Conservation (phyloP, 1,140 invertebrate species). For the Diuraphis noxia region DNA sequence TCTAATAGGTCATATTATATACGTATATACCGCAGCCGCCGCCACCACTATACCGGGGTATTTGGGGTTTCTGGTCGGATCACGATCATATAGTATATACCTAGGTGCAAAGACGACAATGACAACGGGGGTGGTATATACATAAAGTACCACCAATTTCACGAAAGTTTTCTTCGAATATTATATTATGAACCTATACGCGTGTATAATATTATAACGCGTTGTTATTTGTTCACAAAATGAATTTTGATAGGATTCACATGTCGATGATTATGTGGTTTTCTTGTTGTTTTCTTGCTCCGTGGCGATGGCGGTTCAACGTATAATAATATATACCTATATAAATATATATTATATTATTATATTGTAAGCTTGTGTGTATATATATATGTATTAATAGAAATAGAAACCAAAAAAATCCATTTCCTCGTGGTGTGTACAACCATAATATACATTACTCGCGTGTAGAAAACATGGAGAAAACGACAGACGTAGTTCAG, state of each 20-base stretch:
- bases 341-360: not conserved
- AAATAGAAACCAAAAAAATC: conserved; percentile 12
- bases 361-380: not conserved
- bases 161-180: conserved; percentile 37
- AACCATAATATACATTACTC: not conserved
- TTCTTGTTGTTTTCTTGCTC: conserved; percentile 32
- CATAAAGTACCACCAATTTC: not conserved
- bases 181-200: not conserved
- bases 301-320: not conserved
- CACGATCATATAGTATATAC: not conserved
- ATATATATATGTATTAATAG: no score
- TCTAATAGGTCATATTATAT: conserved; percentile 14
- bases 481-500: not conserved
- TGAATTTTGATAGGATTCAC: conserved; percentile 52
- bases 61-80: not conserved
- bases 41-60: not conserved
- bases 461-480: not conserved
- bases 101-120: not conserved
- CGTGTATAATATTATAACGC: not conserved
- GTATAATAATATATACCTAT: not conserved
- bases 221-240: conserved; percentile 30
- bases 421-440: not conserved
- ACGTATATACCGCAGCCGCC: not conserved
- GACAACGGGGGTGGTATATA: not conserved
- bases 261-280: conserved; percentile 48